Evolutionary conservation across 2,113 vertebrate species (phyloP).

Genomic region (Syngnathus scovelli): DNA sequence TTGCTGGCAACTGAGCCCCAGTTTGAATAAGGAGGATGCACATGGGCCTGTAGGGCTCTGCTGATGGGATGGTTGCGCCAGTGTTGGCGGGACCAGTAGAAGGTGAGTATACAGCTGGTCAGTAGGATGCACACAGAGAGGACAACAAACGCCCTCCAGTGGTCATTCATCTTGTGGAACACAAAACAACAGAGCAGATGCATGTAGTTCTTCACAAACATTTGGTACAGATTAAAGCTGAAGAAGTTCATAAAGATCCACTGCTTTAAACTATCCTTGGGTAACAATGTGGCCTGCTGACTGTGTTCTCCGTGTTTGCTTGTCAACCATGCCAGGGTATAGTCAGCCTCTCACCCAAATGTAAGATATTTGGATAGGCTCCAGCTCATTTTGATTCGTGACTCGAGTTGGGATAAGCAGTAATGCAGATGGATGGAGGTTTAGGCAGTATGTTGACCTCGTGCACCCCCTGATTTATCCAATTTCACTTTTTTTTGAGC

Average conservation of each 20-base stretch:
- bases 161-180: constrained; percentile 61
- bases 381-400: too few relatives aligned
- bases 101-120: constrained; percentile 61
- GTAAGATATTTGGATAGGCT: too few relatives aligned
- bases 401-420: too few relatives aligned
- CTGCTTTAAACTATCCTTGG: too few relatives aligned
- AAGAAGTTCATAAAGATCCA: background rate
- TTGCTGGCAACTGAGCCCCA: constrained; percentile 82
- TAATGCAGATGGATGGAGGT: too few relatives aligned
- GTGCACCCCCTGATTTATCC: too few relatives aligned
- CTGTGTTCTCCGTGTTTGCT: too few relatives aligned
- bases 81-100: constrained; percentile 76
- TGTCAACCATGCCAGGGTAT: too few relatives aligned
- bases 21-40: constrained; percentile 64
- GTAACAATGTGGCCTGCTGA: too few relatives aligned
- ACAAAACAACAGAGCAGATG: constrained; percentile 1
- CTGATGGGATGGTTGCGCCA: constrained; percentile 84
- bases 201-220: background rate
- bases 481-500: too few relatives aligned
- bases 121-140: constrained; percentile 69
- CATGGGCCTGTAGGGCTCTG: constrained; percentile 65
- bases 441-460: too few relatives aligned
- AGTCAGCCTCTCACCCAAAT: too few relatives aligned
- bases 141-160: constrained; percentile 77
- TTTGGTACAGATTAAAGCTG: background rate